phyloP scores from a whole-genome alignment of 2,888 invertebrate species.

The Physocephala rufipes region DNA sequence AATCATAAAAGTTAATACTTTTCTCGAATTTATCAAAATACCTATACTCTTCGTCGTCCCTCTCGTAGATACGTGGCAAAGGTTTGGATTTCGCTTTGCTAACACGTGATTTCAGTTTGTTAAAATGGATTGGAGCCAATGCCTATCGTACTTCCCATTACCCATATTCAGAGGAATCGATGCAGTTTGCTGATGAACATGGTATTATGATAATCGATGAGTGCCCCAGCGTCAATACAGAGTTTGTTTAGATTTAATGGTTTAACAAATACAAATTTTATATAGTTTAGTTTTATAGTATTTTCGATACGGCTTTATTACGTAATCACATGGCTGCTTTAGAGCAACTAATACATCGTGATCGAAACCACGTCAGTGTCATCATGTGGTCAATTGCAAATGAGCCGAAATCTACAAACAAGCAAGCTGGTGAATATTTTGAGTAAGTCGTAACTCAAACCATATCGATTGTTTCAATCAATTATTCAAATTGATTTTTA shows the following conservation, averaged over 20 bases:
- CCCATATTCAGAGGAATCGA: conserved; percentile 96
- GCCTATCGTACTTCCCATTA: conserved; percentile 97
- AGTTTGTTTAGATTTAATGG: conserved; percentile 66
- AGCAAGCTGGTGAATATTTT: conserved; percentile 81
- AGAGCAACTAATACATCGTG: conserved; percentile 85
- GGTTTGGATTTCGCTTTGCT: conserved; percentile 89
- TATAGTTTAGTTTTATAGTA: conserved; percentile 64
- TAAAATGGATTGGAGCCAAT: conserved; percentile 96
- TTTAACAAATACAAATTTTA: no score
- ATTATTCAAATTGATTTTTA: conserved; percentile 14
- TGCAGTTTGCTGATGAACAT: conserved; percentile 90
- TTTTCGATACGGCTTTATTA: conserved; percentile 75
- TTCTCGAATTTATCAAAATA: not conserved
- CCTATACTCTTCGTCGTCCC: no score
- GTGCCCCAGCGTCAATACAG: conserved; percentile 91
- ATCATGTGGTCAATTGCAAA: conserved; percentile 98
- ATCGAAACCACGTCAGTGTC: conserved; percentile 94
- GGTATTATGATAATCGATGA: conserved; percentile 97
- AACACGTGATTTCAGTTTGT: conserved; percentile 89
- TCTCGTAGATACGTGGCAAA: conserved; percentile 87
- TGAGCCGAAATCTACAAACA: conserved; percentile 81
- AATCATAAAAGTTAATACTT: no score
- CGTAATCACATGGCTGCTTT: conserved; percentile 85
- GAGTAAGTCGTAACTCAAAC: conserved; percentile 70
- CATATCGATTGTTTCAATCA: not conserved